Evolutionary conservation across 2,797 vertebrate genomes (phyloP), one percentile per base, ranked within the genome.

Genomic region (Momotus momota): DNA sequence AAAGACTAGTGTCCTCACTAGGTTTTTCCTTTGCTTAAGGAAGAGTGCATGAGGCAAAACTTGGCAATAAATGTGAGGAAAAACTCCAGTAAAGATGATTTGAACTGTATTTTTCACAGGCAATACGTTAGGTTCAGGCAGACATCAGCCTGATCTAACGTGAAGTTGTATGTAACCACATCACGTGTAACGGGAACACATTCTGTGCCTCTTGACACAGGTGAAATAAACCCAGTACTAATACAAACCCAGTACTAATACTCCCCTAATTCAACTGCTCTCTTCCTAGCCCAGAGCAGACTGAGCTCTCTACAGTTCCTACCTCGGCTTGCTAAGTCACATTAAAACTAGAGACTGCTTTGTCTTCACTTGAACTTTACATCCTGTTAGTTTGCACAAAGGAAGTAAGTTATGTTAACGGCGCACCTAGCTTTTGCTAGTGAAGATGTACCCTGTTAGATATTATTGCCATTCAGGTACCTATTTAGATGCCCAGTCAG

Each of bases 321-420:
- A 85, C 64, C 67, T 57, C 67, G 1, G 6, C 67, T 79, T 94
- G 40, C 66, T 67, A 96, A 90, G 31, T 92, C 67, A 26, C 21
- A 35, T 90, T 81, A 88, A 67, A 82, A 88, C 23, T 13, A 70
- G 16, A 73, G 31, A 57, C 49, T 49, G 66, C 70, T 93, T 90
- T 67, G 57, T 74, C 81, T 96, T 94, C 55, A 26, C 55, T 72
- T 55, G 70, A 92, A 93, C 85, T 96, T 94, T 51, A 88, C 77
- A 91, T 93, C 87, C 93, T 69, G 80, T 94, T 94, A 90, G 66
- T 52, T 26, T 55, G 83, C 83, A 92, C 70, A 81, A 90, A 95
- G 95, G 93, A 96, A 92, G 71, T 66, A 65, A 73, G 78, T 41
- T 84, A 69, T 26, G 29, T 66, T 85, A 93, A 85, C 7, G 87